Evolutionary conservation across 2,888 invertebrate species (phyloP), one percentile per base, ranked within the genome.

Genomic region (Latrodectus hesperus): DNA sequence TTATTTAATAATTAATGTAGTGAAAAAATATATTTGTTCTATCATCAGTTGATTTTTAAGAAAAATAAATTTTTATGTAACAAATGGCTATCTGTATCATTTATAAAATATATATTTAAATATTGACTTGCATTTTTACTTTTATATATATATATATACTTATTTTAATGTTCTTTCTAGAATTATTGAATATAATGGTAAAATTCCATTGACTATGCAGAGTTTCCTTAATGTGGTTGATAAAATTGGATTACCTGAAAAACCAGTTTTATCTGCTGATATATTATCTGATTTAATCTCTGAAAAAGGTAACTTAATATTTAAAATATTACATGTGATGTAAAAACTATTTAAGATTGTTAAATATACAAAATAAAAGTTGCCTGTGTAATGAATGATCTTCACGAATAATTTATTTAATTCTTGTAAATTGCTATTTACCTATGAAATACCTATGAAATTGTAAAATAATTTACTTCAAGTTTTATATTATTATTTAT

Each of bases 191-290:
- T 94, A 94, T 89, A 96, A 96, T 92, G 96, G 96, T 0, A 95
- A 95, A 91, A 95, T 96, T 0, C 97, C 97, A 0, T 92, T 96
- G 82, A 97, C 97, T 0, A 97, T 97, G 92, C 96, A 96, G 91
- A 95, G 96, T 92, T 97, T 97, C 93, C 95, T 96, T 93, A 95
- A 95, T 49, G 93, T 96, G 89, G 94, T 97, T 17, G 95, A 96
- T 11, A 94, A 94, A 85, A 95, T 97, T 95, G 95, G 95, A 8
- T 93, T 95, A 26, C 97, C 97, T 14, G 94, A 94, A 53, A 92
- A 93, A 73, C 95, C 96, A 4, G 85, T 92, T 11, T 92, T 92
- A 60, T 92, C 93, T 68, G 94, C 93, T 4, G 92, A 92, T 68
- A 88, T 89, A 64, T 72, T 91, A 9, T 84, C 88, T 83, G 90